A percentile compares a stretch with the other conserved stretches of the same genome.
Evolutionary conservation across 92 coral and sea anemone species (phyloP).

Genomic region (Scolanthus callimorphus): DNA sequence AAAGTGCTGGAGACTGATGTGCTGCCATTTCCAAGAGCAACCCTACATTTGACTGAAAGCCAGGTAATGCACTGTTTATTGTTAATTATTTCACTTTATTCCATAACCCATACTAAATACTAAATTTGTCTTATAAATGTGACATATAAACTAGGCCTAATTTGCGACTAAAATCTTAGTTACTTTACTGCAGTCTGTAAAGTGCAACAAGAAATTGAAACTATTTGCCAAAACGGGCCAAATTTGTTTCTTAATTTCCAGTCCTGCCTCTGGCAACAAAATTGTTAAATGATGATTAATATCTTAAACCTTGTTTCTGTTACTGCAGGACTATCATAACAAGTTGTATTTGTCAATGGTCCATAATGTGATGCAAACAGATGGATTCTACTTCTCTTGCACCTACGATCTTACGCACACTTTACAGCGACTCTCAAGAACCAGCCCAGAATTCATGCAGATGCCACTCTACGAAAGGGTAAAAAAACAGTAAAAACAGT

Average conservation of each 20-base stretch:
- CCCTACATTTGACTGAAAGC: conserved; percentile 79
- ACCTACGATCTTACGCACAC: conserved; percentile 95
- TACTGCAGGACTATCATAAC: conserved; percentile 67
- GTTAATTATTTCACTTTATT: background rate
- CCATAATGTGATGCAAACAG: conserved; percentile 82
- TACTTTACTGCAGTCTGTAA: too few species aligned
- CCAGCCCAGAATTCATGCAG: conserved; percentile 94
- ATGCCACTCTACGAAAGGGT: conserved; percentile 98
- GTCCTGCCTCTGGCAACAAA: too few species aligned
- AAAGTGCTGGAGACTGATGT: conserved; percentile 81
- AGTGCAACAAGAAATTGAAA: too few species aligned
- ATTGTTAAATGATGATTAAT: too few species aligned
- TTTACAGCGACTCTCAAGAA: conserved; percentile 82
- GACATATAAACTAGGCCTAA: too few species aligned
- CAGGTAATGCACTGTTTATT: conserved; percentile 49
- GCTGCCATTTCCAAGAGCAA: conserved; percentile 84
- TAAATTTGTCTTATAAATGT: too few species aligned
- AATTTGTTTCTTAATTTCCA: too few species aligned
- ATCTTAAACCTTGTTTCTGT: background rate
- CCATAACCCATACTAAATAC: too few species aligned
- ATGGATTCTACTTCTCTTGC: conserved; percentile 94
- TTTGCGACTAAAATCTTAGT: too few species aligned
- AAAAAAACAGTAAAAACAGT: conserved; percentile 1
- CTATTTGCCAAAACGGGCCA: too few species aligned
- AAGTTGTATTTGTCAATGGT: conserved; percentile 83